A percentile compares a stretch with the other conserved stretches of the same genome.
Conservation (phyloP, 2,797 vertebrate species). For the Hydrolagus colliei region DNA sequence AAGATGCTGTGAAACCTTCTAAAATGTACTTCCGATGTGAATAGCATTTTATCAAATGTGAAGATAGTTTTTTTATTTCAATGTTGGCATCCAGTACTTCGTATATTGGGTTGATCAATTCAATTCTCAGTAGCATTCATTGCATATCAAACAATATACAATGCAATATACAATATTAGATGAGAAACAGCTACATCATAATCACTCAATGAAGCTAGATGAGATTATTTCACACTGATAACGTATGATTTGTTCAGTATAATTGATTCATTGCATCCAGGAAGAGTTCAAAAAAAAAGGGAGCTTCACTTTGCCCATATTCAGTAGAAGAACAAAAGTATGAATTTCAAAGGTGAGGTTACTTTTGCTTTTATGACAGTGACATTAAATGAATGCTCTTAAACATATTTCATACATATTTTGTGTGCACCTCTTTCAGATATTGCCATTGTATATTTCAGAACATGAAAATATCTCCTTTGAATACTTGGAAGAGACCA, state of each 20-base stretch:
- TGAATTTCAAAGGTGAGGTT: constrained; percentile 8
- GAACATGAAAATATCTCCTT: background rate
- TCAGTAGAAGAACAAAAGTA: background rate
- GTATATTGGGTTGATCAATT: background rate
- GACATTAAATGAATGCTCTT: background rate
- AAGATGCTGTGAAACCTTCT: too few relatives aligned
- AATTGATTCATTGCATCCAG: background rate
- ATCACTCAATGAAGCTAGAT: background rate
- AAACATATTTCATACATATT: background rate
- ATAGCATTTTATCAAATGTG: too few relatives aligned
- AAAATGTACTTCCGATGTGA: too few relatives aligned
- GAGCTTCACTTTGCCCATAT: background rate
- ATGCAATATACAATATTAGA: background rate
- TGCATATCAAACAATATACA: background rate
- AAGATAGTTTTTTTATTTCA: too few relatives aligned
- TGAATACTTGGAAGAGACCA: background rate
- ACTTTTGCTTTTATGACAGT: background rate
- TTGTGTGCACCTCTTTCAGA: background rate
- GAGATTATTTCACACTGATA: background rate
- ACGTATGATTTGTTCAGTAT: background rate
- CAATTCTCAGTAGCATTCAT: background rate
- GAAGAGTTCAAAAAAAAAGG: background rate
- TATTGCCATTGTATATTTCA: constrained; percentile 1
- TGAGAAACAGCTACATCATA: background rate
- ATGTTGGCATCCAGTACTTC: too few relatives aligned